Evolutionary conservation across 2,797 vertebrate genomes (phyloP).

Genomic region (Phoxinus dragarum): DNA sequence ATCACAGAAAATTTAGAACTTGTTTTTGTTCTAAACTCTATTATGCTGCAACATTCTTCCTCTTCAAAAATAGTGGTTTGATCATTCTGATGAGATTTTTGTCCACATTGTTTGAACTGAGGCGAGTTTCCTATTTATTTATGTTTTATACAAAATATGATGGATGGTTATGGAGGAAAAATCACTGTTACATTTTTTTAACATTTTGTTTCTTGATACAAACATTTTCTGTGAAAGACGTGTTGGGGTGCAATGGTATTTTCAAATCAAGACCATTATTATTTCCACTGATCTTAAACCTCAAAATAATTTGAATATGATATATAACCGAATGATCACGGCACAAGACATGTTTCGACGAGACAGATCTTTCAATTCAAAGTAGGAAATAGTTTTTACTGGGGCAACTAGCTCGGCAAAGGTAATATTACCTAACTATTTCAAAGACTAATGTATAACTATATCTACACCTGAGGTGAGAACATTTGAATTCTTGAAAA

Average conservation of each 20-base stretch:
- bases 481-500: slow-evolving; percentile 1
- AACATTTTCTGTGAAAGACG: neutral
- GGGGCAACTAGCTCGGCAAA: neutral
- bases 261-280: neutral
- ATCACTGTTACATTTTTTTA: neutral
- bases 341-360: neutral
- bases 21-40: neutral
- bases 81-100: neutral
- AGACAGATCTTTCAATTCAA: neutral
- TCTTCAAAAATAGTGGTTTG: neutral
- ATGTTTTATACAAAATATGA: neutral
- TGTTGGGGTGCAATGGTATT: neutral
- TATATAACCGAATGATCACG: neutral
- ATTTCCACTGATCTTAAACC: neutral
- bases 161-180: neutral
- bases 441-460: neutral
- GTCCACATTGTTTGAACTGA: neutral
- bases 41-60: neutral
- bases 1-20: no score
- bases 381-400: neutral
- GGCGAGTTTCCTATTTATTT: neutral
- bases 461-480: neutral
- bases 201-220: neutral
- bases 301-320: neutral
- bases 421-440: neutral